A percentile compares a stretch with the other conserved stretches of the same genome.
phyloP scores from a whole-genome alignment of 1,140 invertebrate species.

The Globodera ellingtonae region DNA sequence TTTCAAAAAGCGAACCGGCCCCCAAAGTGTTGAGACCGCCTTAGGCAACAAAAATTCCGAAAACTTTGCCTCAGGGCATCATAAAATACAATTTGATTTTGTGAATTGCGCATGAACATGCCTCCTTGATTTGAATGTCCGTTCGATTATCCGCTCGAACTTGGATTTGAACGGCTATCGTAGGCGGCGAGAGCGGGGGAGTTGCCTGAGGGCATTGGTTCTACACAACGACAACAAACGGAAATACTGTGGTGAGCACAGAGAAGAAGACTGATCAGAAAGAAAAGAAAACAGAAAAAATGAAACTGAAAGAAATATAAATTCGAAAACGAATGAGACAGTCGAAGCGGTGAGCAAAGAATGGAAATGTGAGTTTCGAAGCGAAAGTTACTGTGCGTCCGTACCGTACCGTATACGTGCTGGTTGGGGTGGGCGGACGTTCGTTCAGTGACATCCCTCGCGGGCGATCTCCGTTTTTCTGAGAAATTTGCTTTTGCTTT shows the following conservation, averaged over 20 bases:
- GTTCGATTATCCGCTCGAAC: constrained; percentile 20
- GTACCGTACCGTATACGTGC: neutral
- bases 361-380: too few relatives aligned
- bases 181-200: neutral
- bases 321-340: too few relatives aligned
- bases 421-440: neutral
- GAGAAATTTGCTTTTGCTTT: too few relatives aligned
- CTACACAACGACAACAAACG: neutral
- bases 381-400: too few relatives aligned
- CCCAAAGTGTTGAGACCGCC: too few relatives aligned
- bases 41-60: too few relatives aligned
- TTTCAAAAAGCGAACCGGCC: neutral
- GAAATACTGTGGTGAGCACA: neutral
- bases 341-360: neutral
- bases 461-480: neutral
- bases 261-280: neutral
- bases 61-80: too few relatives aligned
- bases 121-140: constrained; percentile 23
- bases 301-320: neutral
- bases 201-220: neutral
- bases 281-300: neutral
- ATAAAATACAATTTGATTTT: too few relatives aligned
- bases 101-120: neutral
- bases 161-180: constrained; percentile 16
- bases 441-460: neutral